Percentiles rank a stretch among this genome's conserved stretches.
Conservation (phyloP, 2,888 invertebrate species). For the Ormyrus nitidulus region DNA sequence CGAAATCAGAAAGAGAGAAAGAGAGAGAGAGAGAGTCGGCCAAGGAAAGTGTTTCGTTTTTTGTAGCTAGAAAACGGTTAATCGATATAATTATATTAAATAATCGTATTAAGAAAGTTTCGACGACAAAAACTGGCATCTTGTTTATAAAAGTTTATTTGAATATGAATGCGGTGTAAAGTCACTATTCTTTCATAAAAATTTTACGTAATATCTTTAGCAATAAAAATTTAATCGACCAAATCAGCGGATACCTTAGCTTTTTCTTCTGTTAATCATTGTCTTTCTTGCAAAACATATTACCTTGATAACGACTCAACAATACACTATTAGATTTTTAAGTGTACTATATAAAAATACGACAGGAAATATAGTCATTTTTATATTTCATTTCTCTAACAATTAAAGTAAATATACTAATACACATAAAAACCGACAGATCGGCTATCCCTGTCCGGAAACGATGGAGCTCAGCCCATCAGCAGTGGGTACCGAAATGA, state of each 20-base stretch:
- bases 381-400: too few relatives aligned
- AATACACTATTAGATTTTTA: too few relatives aligned
- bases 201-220: too few relatives aligned
- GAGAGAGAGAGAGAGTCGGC: slow-evolving; percentile 16
- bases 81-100: too few relatives aligned
- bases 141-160: neutral
- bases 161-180: neutral
- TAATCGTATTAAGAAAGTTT: too few relatives aligned
- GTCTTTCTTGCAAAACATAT: too few relatives aligned
- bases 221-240: too few relatives aligned
- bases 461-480: slow-evolving; percentile 89
- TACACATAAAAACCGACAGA: slow-evolving; percentile 67
- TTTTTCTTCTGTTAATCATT: too few relatives aligned
- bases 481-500: slow-evolving; percentile 77
- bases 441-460: slow-evolving; percentile 88
- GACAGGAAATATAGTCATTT: too few relatives aligned
- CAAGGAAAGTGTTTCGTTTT: slow-evolving; percentile 7
- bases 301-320: too few relatives aligned
- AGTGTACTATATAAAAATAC: too few relatives aligned
- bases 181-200: neutral
- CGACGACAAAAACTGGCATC: neutral
- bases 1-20: slow-evolving; percentile 23
- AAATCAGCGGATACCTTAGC: too few relatives aligned
- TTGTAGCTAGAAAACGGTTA: neutral
- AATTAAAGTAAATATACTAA: neutral